Conservation (phyloP, 2,888 invertebrate species). For the Temnothorax rugatulus region DNA sequence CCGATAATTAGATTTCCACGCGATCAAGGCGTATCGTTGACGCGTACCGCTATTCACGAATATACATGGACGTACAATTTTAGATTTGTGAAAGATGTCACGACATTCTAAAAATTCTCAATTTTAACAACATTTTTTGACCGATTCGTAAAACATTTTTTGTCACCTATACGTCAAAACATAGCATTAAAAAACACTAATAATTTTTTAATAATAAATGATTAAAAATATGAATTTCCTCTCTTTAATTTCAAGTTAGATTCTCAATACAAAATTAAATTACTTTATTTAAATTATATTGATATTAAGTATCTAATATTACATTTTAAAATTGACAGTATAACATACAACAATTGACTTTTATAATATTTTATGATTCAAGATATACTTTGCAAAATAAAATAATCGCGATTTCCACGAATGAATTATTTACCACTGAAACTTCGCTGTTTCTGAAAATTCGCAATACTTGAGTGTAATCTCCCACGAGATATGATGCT, state of each 20-base stretch:
- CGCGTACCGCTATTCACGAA: not conserved
- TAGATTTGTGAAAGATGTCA: not conserved
- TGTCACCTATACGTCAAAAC: not conserved
- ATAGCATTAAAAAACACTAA: not conserved
- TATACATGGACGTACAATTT: not conserved
- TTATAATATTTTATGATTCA: not conserved
- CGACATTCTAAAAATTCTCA: not conserved
- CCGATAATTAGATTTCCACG: slow-evolving; percentile 39
- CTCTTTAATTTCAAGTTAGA: not conserved
- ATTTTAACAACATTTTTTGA: not conserved
- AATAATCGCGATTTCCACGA: not conserved
- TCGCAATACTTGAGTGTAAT: slow-evolving; percentile 1
- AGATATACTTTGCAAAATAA: not conserved
- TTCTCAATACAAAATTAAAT: not conserved
- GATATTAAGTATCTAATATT: not conserved
- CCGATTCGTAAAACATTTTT: not conserved
- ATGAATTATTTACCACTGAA: slow-evolving; percentile 1
- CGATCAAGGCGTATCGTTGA: slow-evolving; percentile 16
- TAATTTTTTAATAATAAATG: not conserved
- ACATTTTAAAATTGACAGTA: not conserved
- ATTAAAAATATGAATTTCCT: not conserved
- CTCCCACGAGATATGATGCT: slow-evolving; percentile 21
- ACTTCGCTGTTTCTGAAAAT: slow-evolving; percentile 10
- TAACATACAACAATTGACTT: not conserved
- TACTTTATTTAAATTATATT: not conserved